phyloP scores from a whole-genome alignment of 2,888 invertebrate species.

The Coenonympha arcania region DNA sequence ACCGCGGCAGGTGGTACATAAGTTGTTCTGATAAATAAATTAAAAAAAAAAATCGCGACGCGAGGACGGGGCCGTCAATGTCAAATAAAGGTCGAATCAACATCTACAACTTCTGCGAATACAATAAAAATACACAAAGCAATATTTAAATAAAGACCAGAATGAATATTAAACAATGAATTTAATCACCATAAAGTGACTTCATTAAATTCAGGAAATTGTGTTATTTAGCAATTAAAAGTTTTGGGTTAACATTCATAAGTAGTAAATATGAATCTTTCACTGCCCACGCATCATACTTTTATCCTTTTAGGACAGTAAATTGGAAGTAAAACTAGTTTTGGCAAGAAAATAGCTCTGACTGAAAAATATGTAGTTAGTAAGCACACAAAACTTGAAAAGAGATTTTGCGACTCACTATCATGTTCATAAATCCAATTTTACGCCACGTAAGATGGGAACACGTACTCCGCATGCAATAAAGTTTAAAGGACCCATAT shows the following conservation, averaged over 20 bases:
- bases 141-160: slow-evolving; percentile 1
- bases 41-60: slow-evolving; percentile 54
- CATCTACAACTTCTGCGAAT: slow-evolving; percentile 9
- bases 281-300: background rate
- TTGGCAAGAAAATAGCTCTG: background rate
- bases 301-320: background rate
- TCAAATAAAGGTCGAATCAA: slow-evolving; percentile 62
- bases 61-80: slow-evolving; percentile 50
- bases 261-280: background rate
- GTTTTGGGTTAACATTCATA: background rate
- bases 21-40: slow-evolving; percentile 59
- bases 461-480: slow-evolving; percentile 54
- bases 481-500: slow-evolving; percentile 63
- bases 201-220: background rate
- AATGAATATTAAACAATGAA: slow-evolving; percentile 4
- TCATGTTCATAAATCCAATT: slow-evolving; percentile 32
- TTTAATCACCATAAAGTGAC: slow-evolving; percentile 2
- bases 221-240: slow-evolving; percentile 1
- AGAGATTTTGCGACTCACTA: slow-evolving; percentile 11
- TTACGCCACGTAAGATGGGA: slow-evolving; percentile 47
- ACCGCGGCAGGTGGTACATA: slow-evolving; percentile 70
- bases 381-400: slow-evolving; percentile 1
- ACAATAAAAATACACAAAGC: slow-evolving; percentile 1
- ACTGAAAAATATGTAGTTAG: background rate
- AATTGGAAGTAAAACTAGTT: background rate